Evolutionary conservation across 2,888 invertebrate species (phyloP), one percentile per base, ranked within the genome.

Genomic region (Caenorhabditis sinica): DNA sequence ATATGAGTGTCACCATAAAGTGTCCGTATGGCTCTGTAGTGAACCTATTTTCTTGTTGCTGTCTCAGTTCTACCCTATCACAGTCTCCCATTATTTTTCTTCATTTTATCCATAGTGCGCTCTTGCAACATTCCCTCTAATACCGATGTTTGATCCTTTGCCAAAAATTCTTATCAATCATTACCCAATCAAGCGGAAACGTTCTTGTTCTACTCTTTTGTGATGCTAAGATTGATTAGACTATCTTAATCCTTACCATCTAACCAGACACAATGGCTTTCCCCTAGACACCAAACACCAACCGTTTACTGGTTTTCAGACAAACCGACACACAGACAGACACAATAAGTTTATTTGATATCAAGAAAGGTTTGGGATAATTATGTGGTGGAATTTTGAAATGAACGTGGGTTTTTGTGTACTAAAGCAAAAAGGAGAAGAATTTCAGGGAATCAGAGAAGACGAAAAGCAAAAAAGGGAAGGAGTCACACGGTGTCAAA

Each of bases 401-500:
- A n/a, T 20, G 8, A 40, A 9, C 23, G 3, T 23, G 49, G 25
- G 8, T 2, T 13, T 56, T 15, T 20, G 6, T 2, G 53, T 25
- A 56, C 25, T 25, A 15, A 15, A n/a, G n/a, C n/a, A n/a, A 56
- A 56, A 56, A 13, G 13, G 23, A 28, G 28, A 28, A n/a, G n/a
- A n/a, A n/a, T n/a, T n/a, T n/a, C 15, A 25, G 25, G 40, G 40
- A 40, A 40, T 36, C 33, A 9, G 33, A 9, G 33, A 36, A 6
- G 6, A 13, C 6, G 30, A 58, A 30, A 15, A 58, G 25, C 2
- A 23, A 20, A 61, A 61, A 4, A 8, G n/a, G 23, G 25, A 33
- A 60, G 49, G n/a, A 49, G 49, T 73, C 73, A 60, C 68, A 68
- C 68, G 65, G 65, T 45, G 53, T 60, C 33, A 40, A 60, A 45